Percentiles rank a stretch among this genome's conserved stretches.
Evolutionary conservation across 2,797 vertebrate genomes (phyloP).

Genomic region (Semaprochilodus insignis): DNA sequence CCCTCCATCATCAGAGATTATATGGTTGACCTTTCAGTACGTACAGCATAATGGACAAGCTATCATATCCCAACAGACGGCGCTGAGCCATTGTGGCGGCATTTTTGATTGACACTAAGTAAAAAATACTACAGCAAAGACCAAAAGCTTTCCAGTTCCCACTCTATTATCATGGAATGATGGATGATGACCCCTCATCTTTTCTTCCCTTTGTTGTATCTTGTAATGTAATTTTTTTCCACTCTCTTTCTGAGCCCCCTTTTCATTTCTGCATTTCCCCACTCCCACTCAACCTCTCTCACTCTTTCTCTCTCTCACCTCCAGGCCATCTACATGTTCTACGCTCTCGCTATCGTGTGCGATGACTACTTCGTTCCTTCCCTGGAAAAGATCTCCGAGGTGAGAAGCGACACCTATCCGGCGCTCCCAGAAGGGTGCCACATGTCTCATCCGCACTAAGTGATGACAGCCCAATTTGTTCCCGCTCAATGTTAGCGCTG

Average conservation of each 20-base stretch:
- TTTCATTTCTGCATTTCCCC: not conserved
- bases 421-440: not conserved
- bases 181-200: not conserved
- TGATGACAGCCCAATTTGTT: constrained; percentile 47
- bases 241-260: not conserved
- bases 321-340: constrained; percentile 86
- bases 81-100: not conserved
- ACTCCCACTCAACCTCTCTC: not conserved
- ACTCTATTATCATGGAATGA: constrained; percentile 9
- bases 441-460: not conserved
- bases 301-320: constrained; percentile 31
- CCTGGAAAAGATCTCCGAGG: constrained; percentile 85
- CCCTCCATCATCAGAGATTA: constrained; percentile 24
- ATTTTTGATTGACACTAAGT: not conserved
- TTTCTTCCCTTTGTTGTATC: not conserved
- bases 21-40: constrained; percentile 11
- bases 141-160: not conserved
- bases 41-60: constrained; percentile 12
- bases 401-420: constrained; percentile 56
- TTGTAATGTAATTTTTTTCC: not conserved
- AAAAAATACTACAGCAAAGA: not conserved
- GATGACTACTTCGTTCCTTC: constrained; percentile 85
- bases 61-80: constrained; percentile 16
- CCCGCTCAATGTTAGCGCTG: constrained; percentile 6
- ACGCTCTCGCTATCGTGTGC: constrained; percentile 83